phyloP scores from a whole-genome alignment of 2,797 vertebrate species.

The Apogon talboti region DNA sequence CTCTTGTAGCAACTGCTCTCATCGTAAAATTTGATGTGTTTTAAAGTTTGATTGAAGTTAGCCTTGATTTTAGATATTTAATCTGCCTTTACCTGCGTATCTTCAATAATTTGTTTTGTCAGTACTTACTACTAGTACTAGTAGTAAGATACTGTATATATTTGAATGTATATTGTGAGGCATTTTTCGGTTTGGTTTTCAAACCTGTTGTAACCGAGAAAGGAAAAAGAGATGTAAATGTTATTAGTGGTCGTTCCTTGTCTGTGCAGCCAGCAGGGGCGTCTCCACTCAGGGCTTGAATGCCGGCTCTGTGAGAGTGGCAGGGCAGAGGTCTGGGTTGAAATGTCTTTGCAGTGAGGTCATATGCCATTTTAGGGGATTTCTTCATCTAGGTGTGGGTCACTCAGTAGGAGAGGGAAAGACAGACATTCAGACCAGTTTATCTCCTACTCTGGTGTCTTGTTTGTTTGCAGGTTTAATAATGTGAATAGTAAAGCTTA shows the following conservation, averaged over 20 bases:
- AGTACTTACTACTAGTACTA: no score
- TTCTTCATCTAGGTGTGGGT: constrained; percentile 81
- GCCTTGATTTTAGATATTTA: no score
- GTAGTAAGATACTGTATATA: no score
- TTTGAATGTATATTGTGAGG: neutral
- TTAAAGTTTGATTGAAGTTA: no score
- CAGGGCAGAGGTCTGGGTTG: constrained; percentile 58
- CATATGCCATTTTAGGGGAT: constrained; percentile 77
- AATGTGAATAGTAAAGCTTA: neutral
- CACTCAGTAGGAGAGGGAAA: constrained; percentile 27
- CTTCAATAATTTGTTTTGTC: no score
- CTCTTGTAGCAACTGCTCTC: no score
- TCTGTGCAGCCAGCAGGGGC: constrained; percentile 44
- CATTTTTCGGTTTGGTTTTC: neutral
- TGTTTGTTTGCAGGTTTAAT: constrained; percentile 46
- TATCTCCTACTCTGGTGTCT: constrained; percentile 1
- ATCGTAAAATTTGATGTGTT: no score
- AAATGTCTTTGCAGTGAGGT: constrained; percentile 78
- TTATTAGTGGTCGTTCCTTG: constrained; percentile 17
- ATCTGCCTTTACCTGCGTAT: no score
- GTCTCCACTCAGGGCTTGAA: constrained; percentile 17
- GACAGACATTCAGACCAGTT: constrained; percentile 16
- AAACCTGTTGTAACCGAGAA: neutral
- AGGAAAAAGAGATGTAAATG: constrained; percentile 1
- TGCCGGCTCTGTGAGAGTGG: constrained; percentile 27